A percentile compares a stretch with the other conserved stretches of the same genome.
Evolutionary conservation across 2,797 vertebrate species (phyloP).

Genomic region (Cephalopachus bancanus): DNA sequence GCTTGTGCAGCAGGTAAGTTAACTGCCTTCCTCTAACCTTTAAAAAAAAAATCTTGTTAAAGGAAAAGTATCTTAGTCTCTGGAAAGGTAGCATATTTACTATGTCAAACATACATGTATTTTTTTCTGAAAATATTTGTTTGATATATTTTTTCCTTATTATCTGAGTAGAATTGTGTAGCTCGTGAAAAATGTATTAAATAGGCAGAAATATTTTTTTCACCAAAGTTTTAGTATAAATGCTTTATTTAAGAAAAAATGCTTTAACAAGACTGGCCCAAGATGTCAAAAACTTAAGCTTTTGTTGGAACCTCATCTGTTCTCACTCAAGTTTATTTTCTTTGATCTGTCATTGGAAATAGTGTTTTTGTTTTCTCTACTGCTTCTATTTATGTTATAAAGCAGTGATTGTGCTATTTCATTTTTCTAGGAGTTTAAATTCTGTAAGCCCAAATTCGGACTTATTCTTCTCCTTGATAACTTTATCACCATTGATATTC

Average conservation of each 20-base stretch:
- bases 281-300: not conserved
- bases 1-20: conserved; percentile 96
- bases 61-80: not conserved
- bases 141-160: conserved; percentile 34
- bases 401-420: not conserved
- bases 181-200: not conserved
- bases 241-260: conserved; percentile 19
- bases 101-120: not conserved
- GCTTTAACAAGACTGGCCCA: not conserved
- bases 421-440: conserved; percentile 23
- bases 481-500: conserved; percentile 4
- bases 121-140: conserved; percentile 57
- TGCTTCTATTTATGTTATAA: not conserved
- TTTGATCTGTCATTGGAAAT: not conserved
- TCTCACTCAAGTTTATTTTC: not conserved
- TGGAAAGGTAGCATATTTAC: conserved; percentile 4
- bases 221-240: not conserved
- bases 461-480: not conserved
- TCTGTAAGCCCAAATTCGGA: not conserved
- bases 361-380: not conserved
- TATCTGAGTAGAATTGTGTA: conserved; percentile 49
- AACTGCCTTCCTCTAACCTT: not conserved
- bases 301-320: not conserved
- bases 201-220: conserved; percentile 36
- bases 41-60: not conserved